These are phyloP conservation scores for Alcedo quadribrachys DNA, from an alignment of 2,797 vertebrate genomes.

Conservation along the genomic window DNA sequence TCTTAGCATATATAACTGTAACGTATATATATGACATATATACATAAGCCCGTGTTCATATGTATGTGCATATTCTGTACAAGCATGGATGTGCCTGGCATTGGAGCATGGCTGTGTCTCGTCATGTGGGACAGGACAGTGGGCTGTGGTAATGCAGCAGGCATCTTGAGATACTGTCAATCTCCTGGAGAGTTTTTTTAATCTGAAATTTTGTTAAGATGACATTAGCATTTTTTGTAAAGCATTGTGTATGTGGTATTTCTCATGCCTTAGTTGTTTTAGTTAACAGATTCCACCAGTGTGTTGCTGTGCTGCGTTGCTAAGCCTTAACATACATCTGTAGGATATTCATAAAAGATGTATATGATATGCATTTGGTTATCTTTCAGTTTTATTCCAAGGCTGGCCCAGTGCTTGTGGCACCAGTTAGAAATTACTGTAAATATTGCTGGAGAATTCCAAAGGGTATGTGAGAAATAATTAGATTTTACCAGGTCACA, in stretches of 20 bases:
- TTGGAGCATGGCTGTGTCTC: fast-evolving
- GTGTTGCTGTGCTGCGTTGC: conserved; percentile 35
- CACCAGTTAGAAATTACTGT: conserved; percentile 64
- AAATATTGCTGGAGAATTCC: conserved; percentile 74
- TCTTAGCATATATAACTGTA: neutral
- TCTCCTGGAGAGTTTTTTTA: neutral
- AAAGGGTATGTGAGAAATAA: conserved; percentile 72
- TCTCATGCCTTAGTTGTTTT: conserved; percentile 21
- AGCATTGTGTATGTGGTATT: neutral
- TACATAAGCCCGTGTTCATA: neutral
- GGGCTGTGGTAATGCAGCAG: neutral
- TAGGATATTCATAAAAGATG: conserved; percentile 64
- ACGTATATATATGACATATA: no score
- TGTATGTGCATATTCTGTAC: fast-evolving
- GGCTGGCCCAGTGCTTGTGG: conserved; percentile 66
- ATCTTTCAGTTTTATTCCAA: conserved; percentile 61
- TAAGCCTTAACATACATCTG: conserved; percentile 36
- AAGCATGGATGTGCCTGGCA: neutral
- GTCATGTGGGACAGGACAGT: neutral
- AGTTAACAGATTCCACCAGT: conserved; percentile 54
- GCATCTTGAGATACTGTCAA: neutral
- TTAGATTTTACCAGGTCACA: conserved; percentile 77
- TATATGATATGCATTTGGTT: conserved; percentile 53
- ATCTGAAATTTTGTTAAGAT: conserved; percentile 20
- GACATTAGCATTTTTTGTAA: conserved; percentile 42